Conservation (phyloP, 2,797 vertebrate genomes). For the Melanotaenia trifasciata region DNA sequence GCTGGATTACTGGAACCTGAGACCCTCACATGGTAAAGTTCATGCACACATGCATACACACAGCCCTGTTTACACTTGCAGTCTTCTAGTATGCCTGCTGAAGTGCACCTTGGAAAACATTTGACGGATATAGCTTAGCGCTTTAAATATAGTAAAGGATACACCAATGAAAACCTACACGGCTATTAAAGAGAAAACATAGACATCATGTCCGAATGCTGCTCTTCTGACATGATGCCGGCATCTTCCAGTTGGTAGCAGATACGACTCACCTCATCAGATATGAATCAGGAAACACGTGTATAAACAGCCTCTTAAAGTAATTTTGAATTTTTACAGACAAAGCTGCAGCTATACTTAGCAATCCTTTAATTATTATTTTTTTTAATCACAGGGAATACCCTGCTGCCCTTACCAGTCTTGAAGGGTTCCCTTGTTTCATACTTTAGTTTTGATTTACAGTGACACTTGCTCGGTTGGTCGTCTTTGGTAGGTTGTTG, state of each 20-base stretch:
- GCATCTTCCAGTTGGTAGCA: constrained; percentile 33
- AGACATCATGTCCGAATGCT: constrained; percentile 57
- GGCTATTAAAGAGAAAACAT: constrained; percentile 60
- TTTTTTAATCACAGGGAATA: constrained; percentile 44
- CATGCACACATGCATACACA: constrained; percentile 10
- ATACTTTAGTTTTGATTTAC: constrained; percentile 43
- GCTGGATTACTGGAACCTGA: constrained; percentile 59
- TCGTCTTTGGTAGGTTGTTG: constrained; percentile 46
- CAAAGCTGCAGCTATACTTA: constrained; percentile 5
- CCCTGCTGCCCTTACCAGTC: constrained; percentile 29
- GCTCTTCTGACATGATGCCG: constrained; percentile 33
- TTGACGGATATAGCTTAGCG: constrained; percentile 62
- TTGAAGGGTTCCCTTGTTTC: constrained; percentile 53
- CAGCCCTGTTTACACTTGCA: constrained; percentile 40
- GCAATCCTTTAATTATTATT: constrained; percentile 7
- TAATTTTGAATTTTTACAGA: constrained; percentile 20
- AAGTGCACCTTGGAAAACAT: constrained; percentile 70
- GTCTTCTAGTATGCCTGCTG: constrained; percentile 39
- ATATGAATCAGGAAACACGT: constrained; percentile 29
- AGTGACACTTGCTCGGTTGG: constrained; percentile 38
- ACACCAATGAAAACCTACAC: constrained; percentile 62
- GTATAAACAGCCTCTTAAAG: constrained; percentile 16
- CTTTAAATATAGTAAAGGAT: constrained; percentile 71
- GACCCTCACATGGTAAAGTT: constrained; percentile 36
- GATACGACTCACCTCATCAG: constrained; percentile 36